Evolutionary conservation across 2,888 invertebrate species (phyloP).

Genomic region (Diogma glabrata): DNA sequence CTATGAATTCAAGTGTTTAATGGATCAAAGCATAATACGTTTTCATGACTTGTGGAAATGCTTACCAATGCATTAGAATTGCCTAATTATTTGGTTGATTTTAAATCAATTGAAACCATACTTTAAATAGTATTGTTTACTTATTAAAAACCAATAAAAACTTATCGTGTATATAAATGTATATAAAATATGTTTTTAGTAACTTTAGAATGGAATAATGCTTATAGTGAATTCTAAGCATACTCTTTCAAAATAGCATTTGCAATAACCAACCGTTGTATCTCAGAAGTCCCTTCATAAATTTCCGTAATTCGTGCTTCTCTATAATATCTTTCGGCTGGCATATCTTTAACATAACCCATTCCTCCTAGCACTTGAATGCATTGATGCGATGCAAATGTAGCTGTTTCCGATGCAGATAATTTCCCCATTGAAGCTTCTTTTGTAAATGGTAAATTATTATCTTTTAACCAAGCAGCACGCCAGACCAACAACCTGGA

Average conservation of each 20-base stretch:
- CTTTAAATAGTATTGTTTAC: too few relatives aligned
- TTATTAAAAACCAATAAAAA: too few relatives aligned
- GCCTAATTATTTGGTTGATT: too few relatives aligned
- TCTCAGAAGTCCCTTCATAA: conserved; percentile 95
- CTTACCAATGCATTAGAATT: too few relatives aligned
- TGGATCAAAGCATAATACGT: too few relatives aligned
- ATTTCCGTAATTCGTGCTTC: conserved; percentile 97
- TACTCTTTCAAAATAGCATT: conserved; percentile 75
- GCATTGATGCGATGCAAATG: conserved; percentile 79
- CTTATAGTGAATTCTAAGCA: too few relatives aligned
- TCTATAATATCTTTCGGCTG: conserved; percentile 88
- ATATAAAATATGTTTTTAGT: too few relatives aligned
- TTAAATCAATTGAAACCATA: too few relatives aligned
- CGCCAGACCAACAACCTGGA: conserved; percentile 84
- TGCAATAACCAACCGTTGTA: conserved; percentile 86
- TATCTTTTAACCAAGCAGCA: conserved; percentile 82
- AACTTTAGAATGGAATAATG: too few relatives aligned
- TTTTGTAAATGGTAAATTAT: conserved; percentile 69
- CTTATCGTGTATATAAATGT: too few relatives aligned
- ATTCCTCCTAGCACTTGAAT: conserved; percentile 83
- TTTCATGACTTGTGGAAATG: too few relatives aligned
- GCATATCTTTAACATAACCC: conserved; percentile 92
- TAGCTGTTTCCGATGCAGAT: conserved; percentile 91
- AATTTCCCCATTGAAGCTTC: conserved; percentile 96
- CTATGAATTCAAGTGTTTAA: too few relatives aligned